These are phyloP conservation scores for Drosophila fulvimacula DNA, from an alignment of 2,888 invertebrate species.

Conservation along the genomic window DNA sequence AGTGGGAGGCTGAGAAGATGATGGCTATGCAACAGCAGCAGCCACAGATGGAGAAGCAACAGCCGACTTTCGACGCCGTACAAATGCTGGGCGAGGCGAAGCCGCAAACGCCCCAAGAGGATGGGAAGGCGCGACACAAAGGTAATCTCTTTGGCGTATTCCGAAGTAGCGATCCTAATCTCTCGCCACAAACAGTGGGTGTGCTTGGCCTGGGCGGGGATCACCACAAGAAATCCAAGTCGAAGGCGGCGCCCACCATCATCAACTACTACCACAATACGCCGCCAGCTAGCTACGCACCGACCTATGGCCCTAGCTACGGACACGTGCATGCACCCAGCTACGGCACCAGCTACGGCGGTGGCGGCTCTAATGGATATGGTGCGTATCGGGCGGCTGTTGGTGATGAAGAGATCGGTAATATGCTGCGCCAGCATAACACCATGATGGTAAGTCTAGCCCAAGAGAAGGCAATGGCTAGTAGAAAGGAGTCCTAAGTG, in stretches of 20 bases:
- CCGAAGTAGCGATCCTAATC: conserved; percentile 52
- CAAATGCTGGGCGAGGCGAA: conserved; percentile 54
- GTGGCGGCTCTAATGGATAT: conserved; percentile 49
- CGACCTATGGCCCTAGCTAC: conserved; percentile 25
- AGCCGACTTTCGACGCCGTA: conserved; percentile 1
- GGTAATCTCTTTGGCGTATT: conserved; percentile 83
- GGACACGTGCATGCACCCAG: conserved; percentile 7
- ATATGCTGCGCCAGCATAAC: conserved; percentile 74
- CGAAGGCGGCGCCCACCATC: conserved; percentile 39
- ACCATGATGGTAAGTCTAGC: conserved; percentile 68
- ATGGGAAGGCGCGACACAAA: conserved; percentile 70
- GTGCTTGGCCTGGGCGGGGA: conserved; percentile 55
- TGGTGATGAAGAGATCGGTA: conserved; percentile 72
- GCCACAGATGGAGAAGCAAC: conserved; percentile 17
- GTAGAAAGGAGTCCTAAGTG: not conserved
- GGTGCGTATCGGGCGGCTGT: conserved; percentile 75
- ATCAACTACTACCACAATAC: conserved; percentile 69
- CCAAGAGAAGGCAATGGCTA: not conserved
- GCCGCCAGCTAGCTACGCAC: conserved; percentile 14
- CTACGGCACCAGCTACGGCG: conserved; percentile 35
- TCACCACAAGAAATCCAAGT: conserved; percentile 56
- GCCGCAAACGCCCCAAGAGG: conserved; percentile 71
- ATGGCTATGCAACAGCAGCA: conserved; percentile 15
- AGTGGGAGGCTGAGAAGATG: conserved; percentile 41
- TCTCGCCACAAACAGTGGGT: conserved; percentile 47